phyloP scores from a whole-genome alignment of 2,888 invertebrate genomes.

The Caenorhabditis macrosperma region DNA sequence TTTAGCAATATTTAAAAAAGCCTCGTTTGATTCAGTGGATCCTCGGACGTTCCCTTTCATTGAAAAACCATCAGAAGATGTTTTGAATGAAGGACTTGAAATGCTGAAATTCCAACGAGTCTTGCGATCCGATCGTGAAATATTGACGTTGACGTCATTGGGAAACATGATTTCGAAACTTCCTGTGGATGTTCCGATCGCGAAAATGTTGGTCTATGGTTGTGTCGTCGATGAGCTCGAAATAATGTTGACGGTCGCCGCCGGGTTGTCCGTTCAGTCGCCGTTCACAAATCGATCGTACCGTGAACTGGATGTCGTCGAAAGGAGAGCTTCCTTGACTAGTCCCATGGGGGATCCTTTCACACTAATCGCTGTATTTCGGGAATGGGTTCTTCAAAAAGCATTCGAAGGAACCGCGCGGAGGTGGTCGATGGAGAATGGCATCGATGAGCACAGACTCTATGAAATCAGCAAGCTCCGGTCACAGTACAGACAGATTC shows the following conservation, averaged over 20 bases:
- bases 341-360: constrained; percentile 97
- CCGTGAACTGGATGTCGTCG: constrained; percentile 81
- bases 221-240: constrained; percentile 73
- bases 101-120: constrained; percentile 88
- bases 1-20: background rate
- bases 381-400: constrained; percentile 82
- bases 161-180: constrained; percentile 91
- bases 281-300: constrained; percentile 93
- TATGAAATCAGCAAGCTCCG: constrained; percentile 96
- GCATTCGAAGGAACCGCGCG: constrained; percentile 80
- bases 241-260: constrained; percentile 90
- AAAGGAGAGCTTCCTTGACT: constrained; percentile 84
- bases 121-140: constrained; percentile 62
- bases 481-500: constrained; percentile 84
- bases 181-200: constrained; percentile 94
- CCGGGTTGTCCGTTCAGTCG: constrained; percentile 92
- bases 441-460: constrained; percentile 95
- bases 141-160: constrained; percentile 70
- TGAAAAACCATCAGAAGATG: constrained; percentile 90
- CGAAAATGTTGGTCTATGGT: constrained; percentile 83
- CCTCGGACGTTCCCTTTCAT: constrained; percentile 89
- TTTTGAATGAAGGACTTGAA: constrained; percentile 90
- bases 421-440: constrained; percentile 91
- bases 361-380: constrained; percentile 87
- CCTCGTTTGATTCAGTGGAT: constrained; percentile 64